Evolutionary conservation across 2,888 invertebrate species (phyloP), one percentile per base, ranked within the genome.

Genomic region (Teinopalpus imperialis): DNA sequence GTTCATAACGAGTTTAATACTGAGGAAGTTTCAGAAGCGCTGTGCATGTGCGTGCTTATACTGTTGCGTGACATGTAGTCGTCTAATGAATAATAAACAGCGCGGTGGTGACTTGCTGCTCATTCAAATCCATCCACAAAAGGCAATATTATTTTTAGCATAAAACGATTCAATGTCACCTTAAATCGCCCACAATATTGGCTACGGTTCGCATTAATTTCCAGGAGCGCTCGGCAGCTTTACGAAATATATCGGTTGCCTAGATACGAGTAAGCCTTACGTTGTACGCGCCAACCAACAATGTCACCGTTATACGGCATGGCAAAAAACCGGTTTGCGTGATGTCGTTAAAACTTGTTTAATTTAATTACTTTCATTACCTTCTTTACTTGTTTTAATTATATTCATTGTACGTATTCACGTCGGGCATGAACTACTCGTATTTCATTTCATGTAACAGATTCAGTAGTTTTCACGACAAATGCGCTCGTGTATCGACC

Each of bases 311-410:
- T 61, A 70, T 69, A 59, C 61, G 69, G 69, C 65, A 67, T 67
- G 58, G 63, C 58, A 67, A 61, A 69, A n/a, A 73, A 74, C 61
- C 66, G 69, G 70, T 70, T 85, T 59, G 85, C 85, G 83, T 86
- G 86, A 75, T 72, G 67, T 68, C 66, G 68, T 62, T 58, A 59
- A 53, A 63, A 74, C 80, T 81, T 81, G n/a, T n/a, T 85, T 82
- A 81, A 81, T 85, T 85, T 85, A 85, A 86, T 85, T 83, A 83
- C 78, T 77, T 81, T 77, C 72, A n/a, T n/a, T n/a, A n/a, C n/a
- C n/a, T n/a, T n/a, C n/a, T n/a, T 81, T 81, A n/a, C n/a, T 85
- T 82, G 81, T 82, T 85, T 85, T 85, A 85, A 86, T 85, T 83
- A 83, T 78, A 76, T 81, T 77, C 72, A 71, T 74, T 72, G 74